Percentiles rank a stretch among this genome's conserved stretches.
Evolutionary conservation across 2,888 invertebrate genomes (phyloP).

Genomic region (Frankliniella intonsa): DNA sequence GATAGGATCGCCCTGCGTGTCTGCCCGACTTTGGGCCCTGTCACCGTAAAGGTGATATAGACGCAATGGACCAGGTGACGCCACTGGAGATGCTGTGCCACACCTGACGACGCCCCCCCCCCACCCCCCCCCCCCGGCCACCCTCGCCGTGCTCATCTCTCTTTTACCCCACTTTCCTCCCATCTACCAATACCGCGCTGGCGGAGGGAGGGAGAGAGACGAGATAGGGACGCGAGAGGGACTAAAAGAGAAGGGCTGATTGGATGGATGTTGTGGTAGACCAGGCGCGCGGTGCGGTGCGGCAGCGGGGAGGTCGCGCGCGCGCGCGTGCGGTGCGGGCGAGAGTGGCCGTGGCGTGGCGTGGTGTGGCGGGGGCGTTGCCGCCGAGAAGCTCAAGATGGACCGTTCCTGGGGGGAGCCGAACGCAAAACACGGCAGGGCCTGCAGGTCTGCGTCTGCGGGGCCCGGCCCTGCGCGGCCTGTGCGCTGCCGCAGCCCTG

Average conservation of each 20-base stretch:
- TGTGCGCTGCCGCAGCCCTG: too few relatives aligned
- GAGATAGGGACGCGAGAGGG: background rate
- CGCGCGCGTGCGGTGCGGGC: too few relatives aligned
- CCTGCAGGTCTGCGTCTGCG: too few relatives aligned
- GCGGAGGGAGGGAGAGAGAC: background rate
- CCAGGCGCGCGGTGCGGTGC: too few relatives aligned
- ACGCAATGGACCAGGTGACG: constrained; percentile 22
- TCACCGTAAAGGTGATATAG: constrained; percentile 22
- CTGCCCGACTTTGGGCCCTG: constrained; percentile 5
- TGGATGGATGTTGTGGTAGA: background rate
- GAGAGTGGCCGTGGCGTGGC: too few relatives aligned
- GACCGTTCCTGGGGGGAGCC: too few relatives aligned
- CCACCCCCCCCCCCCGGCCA: background rate
- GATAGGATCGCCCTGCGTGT: background rate
- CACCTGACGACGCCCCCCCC: background rate
- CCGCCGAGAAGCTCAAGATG: too few relatives aligned
- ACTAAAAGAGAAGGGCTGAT: background rate
- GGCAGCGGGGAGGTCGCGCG: background rate
- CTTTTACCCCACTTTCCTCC: too few relatives aligned
- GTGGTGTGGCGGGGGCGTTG: too few relatives aligned
- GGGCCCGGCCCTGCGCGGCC: too few relatives aligned
- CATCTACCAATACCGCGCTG: background rate
- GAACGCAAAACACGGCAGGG: too few relatives aligned
- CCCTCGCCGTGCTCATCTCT: background rate
- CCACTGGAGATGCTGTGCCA: background rate